Base-by-base conservation (phyloP, 2,888 invertebrate species). In the Oxyscelio sp. region DNA sequence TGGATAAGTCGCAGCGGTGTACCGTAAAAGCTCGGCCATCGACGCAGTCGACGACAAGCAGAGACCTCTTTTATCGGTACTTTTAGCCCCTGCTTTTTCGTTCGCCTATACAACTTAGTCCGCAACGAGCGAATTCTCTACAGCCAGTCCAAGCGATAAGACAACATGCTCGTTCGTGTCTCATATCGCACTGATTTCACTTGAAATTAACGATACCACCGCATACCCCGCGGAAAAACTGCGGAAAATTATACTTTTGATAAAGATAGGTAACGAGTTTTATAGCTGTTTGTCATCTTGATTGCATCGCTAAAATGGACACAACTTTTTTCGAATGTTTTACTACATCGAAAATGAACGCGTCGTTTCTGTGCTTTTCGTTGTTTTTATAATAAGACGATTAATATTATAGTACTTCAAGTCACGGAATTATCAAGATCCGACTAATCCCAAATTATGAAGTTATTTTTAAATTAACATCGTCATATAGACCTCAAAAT, bases 1-100 rank as follows among this genome's bases (percentile, higher is more conserved):
- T 43, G 85, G 77, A 80, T 81, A 83, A 81, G 77, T 81, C 24
- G 61, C 77, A 19, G 21, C 65, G 75, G 43, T 66, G 77, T 74
- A 61, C 63, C 77, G 80, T 83, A 77, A 80, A 75, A 70, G 77
- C 74, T 80, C 63, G 43, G 61, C 54, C 45, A 80, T 71, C 75
- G 75, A 61, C 73, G 58, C 21, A 24, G 73, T 31, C 59, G 63
- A 56, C 78, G 59, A 50, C 22, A 52, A 40, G 45, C 61, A 43
- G 86, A 27, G 78, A 74, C 71, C 77, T 81, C 73, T 82, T 85
- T 85, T 85, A 85, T 77, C 82, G 68, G 61, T 43, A 34, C 54
- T 54, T 90, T 88, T 87, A 87, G 21, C 52, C 74, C 52, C 59
- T 52, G 59, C 66, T 66, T 71, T 68, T 82, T 77, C 82, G 66